Percentiles rank a stretch among this genome's conserved stretches.
phyloP scores from a whole-genome alignment of 2,888 invertebrate species.

The Peribatodes rhomboidaria region DNA sequence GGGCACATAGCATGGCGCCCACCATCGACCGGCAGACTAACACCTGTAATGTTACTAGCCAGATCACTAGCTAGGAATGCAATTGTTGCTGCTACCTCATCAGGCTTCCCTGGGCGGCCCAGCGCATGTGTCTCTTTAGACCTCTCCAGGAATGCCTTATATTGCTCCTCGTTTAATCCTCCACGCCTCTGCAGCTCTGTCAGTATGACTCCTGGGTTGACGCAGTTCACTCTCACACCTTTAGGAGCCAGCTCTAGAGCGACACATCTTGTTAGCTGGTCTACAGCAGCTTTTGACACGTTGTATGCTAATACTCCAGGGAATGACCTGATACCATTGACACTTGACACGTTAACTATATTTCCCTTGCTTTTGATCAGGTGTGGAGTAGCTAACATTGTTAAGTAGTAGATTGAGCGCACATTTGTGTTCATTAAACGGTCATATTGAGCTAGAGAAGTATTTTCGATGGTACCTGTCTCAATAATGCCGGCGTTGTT shows the following conservation, averaged over 20 bases:
- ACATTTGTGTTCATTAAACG: constrained; percentile 96
- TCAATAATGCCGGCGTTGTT: constrained; percentile 97
- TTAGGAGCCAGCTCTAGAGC: constrained; percentile 95
- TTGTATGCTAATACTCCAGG: constrained; percentile 96
- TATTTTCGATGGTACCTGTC: constrained; percentile 94
- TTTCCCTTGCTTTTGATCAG: constrained; percentile 94
- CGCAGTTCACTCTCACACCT: constrained; percentile 95
- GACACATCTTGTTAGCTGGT: constrained; percentile 97
- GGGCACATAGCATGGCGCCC: constrained; percentile 98
- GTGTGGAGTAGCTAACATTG: constrained; percentile 95
- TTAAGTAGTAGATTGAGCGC: constrained; percentile 92
- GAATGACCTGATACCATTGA: constrained; percentile 96
- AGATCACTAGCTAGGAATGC: constrained; percentile 96
- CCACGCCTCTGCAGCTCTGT: constrained; percentile 95
- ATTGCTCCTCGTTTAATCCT: constrained; percentile 93
- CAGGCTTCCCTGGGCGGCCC: constrained; percentile 93
- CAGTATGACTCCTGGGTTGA: constrained; percentile 96
- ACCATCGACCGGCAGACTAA: constrained; percentile 96
- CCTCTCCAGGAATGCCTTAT: constrained; percentile 94
- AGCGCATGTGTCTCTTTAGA: constrained; percentile 96
- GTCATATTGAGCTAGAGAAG: constrained; percentile 95
- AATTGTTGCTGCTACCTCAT: constrained; percentile 96
- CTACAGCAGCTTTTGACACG: constrained; percentile 97
- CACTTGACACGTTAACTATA: constrained; percentile 98
- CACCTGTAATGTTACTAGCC: constrained; percentile 96